Conservation (phyloP, 53 echinoderm and acorn worm species). For the Arbacia lixula region DNA sequence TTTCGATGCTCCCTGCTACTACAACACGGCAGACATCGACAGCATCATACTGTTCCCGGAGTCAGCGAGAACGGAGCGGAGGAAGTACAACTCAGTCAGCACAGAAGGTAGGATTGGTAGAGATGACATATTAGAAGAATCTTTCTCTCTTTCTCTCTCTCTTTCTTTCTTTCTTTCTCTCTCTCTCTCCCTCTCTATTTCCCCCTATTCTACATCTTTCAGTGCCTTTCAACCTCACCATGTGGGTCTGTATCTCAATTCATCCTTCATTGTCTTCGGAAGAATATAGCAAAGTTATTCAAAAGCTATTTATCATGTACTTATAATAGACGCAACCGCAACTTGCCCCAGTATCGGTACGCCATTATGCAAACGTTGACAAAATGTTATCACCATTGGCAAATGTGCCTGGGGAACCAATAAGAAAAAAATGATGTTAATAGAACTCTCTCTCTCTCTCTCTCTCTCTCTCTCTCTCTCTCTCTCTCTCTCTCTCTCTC, state of each 20-base stretch:
- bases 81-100: constrained; percentile 29
- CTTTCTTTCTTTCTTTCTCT: neutral
- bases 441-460: too few relatives aligned
- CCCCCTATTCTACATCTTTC: neutral
- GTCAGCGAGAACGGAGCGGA: constrained; percentile 7
- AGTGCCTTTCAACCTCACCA: neutral
- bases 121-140: too few relatives aligned
- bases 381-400: too few relatives aligned
- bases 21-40: constrained; percentile 26
- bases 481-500: neutral
- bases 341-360: too few relatives aligned
- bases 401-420: too few relatives aligned
- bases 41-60: constrained; percentile 7
- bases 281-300: too few relatives aligned
- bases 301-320: too few relatives aligned
- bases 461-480: too few relatives aligned
- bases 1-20: constrained; percentile 39
- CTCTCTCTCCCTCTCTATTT: neutral
- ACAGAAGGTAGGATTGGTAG: constrained; percentile 37
- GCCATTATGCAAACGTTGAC: too few relatives aligned
- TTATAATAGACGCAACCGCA: too few relatives aligned
- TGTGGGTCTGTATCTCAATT: neutral
- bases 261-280: neutral
- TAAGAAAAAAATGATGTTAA: too few relatives aligned
- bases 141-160: neutral